Conservation (phyloP, 2,113 vertebrate species). For the Motacilla alba region DNA sequence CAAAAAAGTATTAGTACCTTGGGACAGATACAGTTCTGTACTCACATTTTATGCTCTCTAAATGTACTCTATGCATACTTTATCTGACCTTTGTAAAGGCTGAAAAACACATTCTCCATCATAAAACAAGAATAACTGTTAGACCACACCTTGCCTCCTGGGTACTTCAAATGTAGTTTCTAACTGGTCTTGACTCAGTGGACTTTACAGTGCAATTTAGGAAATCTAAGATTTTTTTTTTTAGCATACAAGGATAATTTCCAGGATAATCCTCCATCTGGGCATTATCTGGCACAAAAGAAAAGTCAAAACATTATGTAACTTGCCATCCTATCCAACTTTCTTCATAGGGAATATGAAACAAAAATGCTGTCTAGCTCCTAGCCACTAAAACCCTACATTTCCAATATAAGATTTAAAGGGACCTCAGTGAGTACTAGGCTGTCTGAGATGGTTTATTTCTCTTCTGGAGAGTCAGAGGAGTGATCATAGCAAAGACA, state of each 20-base stretch:
- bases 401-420: neutral
- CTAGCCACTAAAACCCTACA: neutral
- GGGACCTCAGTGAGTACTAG: neutral
- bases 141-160: neutral
- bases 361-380: neutral
- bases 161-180: neutral
- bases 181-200: neutral
- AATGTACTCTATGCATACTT: slow-evolving; percentile 39
- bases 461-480: neutral
- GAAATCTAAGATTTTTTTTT: neutral
- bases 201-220: neutral
- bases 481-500: neutral
- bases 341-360: neutral
- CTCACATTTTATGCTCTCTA: neutral
- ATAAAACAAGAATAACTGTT: neutral
- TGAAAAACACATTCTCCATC: slow-evolving; percentile 1
- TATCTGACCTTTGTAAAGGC: slow-evolving; percentile 45
- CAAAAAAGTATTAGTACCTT: slow-evolving; percentile 25
- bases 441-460: neutral
- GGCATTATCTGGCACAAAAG: neutral
- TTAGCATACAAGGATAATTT: neutral
- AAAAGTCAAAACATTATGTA: neutral
- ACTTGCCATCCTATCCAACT: neutral
- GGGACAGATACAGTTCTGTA: neutral
- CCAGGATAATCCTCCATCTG: neutral